Conservation (phyloP, 2,797 vertebrate species). For the Epinephelus coioides region DNA sequence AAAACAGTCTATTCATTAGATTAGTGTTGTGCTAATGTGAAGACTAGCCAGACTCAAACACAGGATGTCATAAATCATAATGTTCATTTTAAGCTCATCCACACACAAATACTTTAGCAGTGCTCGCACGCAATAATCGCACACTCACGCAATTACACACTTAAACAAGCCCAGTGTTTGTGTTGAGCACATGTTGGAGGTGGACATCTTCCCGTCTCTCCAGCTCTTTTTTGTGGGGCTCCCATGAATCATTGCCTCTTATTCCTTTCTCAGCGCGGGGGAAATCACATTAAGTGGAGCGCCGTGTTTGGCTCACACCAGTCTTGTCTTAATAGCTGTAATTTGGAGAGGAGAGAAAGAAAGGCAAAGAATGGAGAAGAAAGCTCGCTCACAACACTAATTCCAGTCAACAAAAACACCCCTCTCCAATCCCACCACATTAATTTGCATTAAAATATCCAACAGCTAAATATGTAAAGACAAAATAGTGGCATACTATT, state of each 20-base stretch:
- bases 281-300: conserved; percentile 89
- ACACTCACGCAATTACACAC: conserved; percentile 74
- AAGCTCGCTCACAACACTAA: conserved; percentile 84
- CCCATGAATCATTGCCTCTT: conserved; percentile 84
- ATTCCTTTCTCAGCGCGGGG: conserved; percentile 78
- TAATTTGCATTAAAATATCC: conserved; percentile 86
- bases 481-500: conserved; percentile 79
- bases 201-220: conserved; percentile 84
- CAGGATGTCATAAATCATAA: conserved; percentile 74
- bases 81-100: conserved; percentile 76
- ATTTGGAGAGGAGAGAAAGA: conserved; percentile 86
- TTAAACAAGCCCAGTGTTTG: conserved; percentile 73
- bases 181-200: conserved; percentile 74
- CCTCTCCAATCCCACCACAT: conserved; percentile 78
- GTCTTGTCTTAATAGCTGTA: conserved; percentile 87
- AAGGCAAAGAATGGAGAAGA: conserved; percentile 83
- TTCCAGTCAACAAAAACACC: conserved; percentile 87
- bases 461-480: conserved; percentile 84
- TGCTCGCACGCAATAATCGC: conserved; percentile 43
- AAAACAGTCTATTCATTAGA: conserved; percentile 69
- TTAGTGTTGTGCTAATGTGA: conserved; percentile 70
- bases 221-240: conserved; percentile 66
- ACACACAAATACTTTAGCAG: conserved; percentile 40
- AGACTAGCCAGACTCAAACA: conserved; percentile 64
- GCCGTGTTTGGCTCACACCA: conserved; percentile 83